Conservation (phyloP, 2,888 invertebrate species). For the Bugulina stolonifera region DNA sequence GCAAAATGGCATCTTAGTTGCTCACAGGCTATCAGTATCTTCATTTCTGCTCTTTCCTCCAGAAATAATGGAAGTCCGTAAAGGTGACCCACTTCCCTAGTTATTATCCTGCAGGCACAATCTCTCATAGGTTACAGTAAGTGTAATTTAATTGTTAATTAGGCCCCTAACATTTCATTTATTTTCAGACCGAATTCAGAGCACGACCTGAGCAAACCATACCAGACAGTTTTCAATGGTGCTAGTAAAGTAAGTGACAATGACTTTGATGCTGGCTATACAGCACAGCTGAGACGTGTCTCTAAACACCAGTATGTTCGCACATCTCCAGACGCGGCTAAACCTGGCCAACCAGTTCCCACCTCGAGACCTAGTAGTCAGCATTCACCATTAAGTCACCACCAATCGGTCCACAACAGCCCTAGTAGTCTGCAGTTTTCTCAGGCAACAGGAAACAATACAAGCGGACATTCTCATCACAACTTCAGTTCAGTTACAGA, state of each 20-base stretch:
- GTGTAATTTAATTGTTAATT: too few relatives aligned
- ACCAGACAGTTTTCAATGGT: conserved; percentile 15
- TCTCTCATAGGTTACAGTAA: too few relatives aligned
- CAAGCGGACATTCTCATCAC: neutral
- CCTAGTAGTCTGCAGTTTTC: neutral
- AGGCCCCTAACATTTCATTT: too few relatives aligned
- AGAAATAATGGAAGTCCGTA: too few relatives aligned
- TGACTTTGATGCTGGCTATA: conserved; percentile 16
- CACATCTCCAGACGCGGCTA: neutral
- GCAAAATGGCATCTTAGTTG: too few relatives aligned
- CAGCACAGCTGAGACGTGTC: neutral
- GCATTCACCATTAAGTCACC: neutral
- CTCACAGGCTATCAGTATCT: too few relatives aligned
- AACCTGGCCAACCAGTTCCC: neutral
- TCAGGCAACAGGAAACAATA: neutral
- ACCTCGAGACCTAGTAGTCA: neutral
- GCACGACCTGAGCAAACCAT: conserved; percentile 5
- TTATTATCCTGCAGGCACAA: too few relatives aligned
- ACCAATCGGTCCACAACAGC: neutral
- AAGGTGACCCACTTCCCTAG: too few relatives aligned
- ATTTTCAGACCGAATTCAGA: neutral
- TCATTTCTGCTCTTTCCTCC: too few relatives aligned
- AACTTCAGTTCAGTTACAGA: neutral
- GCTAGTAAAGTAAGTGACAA: neutral
- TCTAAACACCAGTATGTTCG: conserved; percentile 12